Conservation (phyloP, 2,888 invertebrate species). For the Drosophila dives region DNA sequence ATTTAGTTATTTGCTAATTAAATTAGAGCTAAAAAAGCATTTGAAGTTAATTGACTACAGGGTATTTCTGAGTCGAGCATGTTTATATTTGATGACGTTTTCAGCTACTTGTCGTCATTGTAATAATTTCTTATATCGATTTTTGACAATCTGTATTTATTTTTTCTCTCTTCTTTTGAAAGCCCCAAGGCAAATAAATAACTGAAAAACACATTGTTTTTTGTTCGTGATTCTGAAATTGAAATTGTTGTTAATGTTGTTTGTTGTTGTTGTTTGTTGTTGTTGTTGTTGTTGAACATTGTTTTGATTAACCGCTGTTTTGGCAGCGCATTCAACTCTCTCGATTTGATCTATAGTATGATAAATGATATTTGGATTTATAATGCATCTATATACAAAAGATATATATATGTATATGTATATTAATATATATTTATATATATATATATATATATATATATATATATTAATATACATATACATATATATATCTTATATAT, state of each 20-base stretch:
- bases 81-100: constrained; percentile 2
- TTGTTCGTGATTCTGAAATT: constrained; percentile 1
- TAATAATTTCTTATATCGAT: constrained; percentile 18
- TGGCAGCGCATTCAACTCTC: constrained; percentile 57
- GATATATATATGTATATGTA: constrained; percentile 9
- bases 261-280: constrained; percentile 1
- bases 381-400: constrained; percentile 11
- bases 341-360: constrained; percentile 25
- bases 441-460: constrained; percentile 1
- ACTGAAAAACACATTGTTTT: constrained; percentile 18
- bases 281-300: constrained; percentile 21
- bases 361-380: constrained; percentile 31
- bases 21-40: too few species aligned
- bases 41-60: not conserved
- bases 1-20: not conserved
- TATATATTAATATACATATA: not conserved
- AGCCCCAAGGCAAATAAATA: constrained; percentile 5
- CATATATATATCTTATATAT: not conserved
- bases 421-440: constrained; percentile 5
- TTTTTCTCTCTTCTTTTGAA: constrained; percentile 11
- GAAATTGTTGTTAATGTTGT: constrained; percentile 12
- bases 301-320: constrained; percentile 53
- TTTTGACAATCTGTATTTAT: not conserved
- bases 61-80: constrained; percentile 13
- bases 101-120: constrained; percentile 47